A percentile compares a stretch with the other conserved stretches of the same genome.
phyloP scores from a whole-genome alignment of 2,888 invertebrate species.

The Caradrina kadenii region DNA sequence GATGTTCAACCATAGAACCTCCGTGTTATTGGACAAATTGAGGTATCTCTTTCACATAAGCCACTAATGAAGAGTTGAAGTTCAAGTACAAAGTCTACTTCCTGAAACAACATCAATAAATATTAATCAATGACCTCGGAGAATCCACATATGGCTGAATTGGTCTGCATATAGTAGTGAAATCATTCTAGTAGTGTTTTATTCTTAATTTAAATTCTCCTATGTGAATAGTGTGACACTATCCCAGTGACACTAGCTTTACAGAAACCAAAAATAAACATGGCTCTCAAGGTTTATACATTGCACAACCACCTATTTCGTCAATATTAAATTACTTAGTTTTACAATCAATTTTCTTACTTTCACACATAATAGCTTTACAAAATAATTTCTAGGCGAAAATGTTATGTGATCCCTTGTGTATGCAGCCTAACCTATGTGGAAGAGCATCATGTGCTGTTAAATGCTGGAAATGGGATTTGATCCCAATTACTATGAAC shows the following conservation, averaged over 20 bases:
- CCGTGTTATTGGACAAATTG: no score
- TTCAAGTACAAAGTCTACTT: conserved; percentile 49
- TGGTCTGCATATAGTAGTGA: not conserved
- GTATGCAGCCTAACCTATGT: conserved; percentile 69
- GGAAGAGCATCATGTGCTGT: conserved; percentile 63
- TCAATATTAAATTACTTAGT: not conserved
- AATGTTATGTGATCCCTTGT: conserved; percentile 67
- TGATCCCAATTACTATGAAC: conserved; percentile 65
- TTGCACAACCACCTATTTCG: not conserved
- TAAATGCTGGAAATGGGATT: conserved; percentile 78
- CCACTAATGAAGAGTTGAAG: conserved; percentile 4
- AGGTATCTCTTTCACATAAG: not conserved
- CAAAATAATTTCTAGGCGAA: conserved; percentile 66
- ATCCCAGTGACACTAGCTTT: not conserved
- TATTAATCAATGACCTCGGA: conserved; percentile 5
- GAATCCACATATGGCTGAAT: conserved; percentile 15
- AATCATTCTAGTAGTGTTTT: not conserved
- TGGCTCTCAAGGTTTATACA: not conserved
- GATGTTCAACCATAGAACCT: not conserved
- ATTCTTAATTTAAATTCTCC: not conserved
- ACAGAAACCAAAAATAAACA: not conserved
- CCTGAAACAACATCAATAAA: conserved; percentile 11
- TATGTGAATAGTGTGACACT: no score
- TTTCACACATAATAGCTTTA: not conserved
- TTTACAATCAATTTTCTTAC: not conserved